These are phyloP conservation scores for Rhyacophila brunnea DNA, from an alignment of 1,140 invertebrate species.

Conservation along the genomic window DNA sequence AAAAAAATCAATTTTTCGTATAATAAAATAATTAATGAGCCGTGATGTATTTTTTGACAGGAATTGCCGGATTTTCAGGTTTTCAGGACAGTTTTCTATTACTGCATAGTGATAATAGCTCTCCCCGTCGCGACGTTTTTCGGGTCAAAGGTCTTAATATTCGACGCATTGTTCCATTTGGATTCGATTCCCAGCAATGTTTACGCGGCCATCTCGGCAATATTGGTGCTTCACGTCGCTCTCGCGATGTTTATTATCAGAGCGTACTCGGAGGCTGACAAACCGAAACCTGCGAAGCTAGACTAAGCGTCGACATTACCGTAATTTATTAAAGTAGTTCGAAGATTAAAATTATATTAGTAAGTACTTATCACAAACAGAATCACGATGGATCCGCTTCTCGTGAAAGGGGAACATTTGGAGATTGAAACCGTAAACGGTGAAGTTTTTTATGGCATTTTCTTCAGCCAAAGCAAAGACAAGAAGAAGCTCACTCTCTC, in stretches of 20 bases:
- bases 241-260: conserved; percentile 74
- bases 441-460: conserved; percentile 46
- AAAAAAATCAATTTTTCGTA: conserved; percentile 14
- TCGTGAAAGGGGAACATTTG: conserved; percentile 49
- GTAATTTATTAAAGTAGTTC: conserved; percentile 3
- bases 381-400: conserved; percentile 46
- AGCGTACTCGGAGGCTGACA: conserved; percentile 63
- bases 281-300: conserved; percentile 41
- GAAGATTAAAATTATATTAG: background rate
- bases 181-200: conserved; percentile 67
- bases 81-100: conserved; percentile 62
- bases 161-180: conserved; percentile 58
- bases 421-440: conserved; percentile 48
- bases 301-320: conserved; percentile 40
- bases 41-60: conserved; percentile 41
- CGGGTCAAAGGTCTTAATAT: conserved; percentile 55
- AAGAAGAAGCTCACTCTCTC: conserved; percentile 50
- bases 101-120: conserved; percentile 62
- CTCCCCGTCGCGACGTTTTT: conserved; percentile 64
- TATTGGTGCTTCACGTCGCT: conserved; percentile 69
- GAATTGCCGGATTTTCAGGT: conserved; percentile 58
- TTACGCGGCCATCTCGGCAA: conserved; percentile 69
- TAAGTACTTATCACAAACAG: background rate
- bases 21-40: conserved; percentile 3
- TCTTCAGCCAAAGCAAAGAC: conserved; percentile 47